These are phyloP conservation scores for Caenorhabditis sp. DNA, from an alignment of 2,888 invertebrate species.

Conservation along the genomic window DNA sequence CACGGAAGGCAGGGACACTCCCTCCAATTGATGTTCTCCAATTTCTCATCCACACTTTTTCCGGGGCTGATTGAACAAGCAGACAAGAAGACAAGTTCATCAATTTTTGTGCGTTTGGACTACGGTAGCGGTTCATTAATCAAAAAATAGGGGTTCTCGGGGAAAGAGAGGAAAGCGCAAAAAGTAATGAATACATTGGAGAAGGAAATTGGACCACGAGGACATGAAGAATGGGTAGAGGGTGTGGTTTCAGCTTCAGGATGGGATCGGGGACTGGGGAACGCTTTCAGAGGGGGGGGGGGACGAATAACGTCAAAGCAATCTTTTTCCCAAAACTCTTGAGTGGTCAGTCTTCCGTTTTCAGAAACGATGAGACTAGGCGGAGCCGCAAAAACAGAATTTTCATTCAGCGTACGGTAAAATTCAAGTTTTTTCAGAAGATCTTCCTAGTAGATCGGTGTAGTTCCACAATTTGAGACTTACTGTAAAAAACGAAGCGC, in stretches of 20 bases:
- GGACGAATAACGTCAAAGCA: too few relatives aligned
- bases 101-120: background rate
- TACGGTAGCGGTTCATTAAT: slow-evolving; percentile 48
- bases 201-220: slow-evolving; percentile 7
- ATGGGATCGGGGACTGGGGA: slow-evolving; percentile 1
- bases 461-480: too few relatives aligned
- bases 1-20: background rate
- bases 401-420: too few relatives aligned
- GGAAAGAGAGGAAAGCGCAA: background rate
- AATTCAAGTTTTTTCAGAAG: background rate
- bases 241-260: background rate
- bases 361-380: too few relatives aligned
- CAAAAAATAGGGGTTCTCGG: slow-evolving; percentile 6
- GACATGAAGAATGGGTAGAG: background rate
- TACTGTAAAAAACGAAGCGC: too few relatives aligned
- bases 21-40: slow-evolving; percentile 25
- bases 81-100: background rate
- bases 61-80: slow-evolving; percentile 3
- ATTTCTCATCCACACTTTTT: slow-evolving; percentile 34
- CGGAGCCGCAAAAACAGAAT: too few relatives aligned
- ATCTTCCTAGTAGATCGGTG: too few relatives aligned
- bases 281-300: background rate
- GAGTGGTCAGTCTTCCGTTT: too few relatives aligned
- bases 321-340: too few relatives aligned
- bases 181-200: slow-evolving; percentile 43